Conservation (phyloP, 2,797 vertebrate genomes). For the Fistularia commersonii region DNA sequence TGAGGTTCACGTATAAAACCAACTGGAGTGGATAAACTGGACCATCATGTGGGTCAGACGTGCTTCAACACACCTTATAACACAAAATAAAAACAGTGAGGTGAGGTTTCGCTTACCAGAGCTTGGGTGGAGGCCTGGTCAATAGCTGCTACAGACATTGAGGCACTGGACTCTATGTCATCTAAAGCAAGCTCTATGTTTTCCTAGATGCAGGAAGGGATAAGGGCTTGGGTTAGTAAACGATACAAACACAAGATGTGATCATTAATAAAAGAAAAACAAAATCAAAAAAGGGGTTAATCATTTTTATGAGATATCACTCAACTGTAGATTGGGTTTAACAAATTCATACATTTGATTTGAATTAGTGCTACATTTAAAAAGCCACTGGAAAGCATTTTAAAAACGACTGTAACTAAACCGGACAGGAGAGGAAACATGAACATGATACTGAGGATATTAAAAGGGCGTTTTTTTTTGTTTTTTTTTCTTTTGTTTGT, state of each 20-base stretch:
- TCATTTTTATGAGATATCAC: constrained; percentile 3
- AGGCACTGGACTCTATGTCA: constrained; percentile 84
- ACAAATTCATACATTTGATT: constrained; percentile 1
- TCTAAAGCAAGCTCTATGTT: constrained; percentile 94
- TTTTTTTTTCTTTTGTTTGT: too few species aligned
- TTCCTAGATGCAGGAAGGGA: constrained; percentile 80
- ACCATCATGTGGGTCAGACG: too few species aligned
- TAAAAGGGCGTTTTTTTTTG: too few species aligned
- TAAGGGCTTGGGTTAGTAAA: constrained; percentile 66
- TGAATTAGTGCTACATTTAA: constrained; percentile 1
- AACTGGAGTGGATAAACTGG: too few species aligned
- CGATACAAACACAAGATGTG: constrained; percentile 15
- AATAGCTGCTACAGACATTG: constrained; percentile 86
- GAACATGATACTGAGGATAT: too few species aligned
- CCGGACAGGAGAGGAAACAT: not conserved
- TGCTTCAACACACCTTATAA: not conserved
- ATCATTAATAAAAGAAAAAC: constrained; percentile 1
- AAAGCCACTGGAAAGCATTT: not conserved
- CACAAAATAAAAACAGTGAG: not conserved
- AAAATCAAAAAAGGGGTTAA: constrained; percentile 13
- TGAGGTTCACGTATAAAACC: too few species aligned
- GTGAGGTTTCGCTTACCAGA: constrained; percentile 81
- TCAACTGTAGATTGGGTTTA: constrained; percentile 36
- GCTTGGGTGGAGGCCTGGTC: constrained; percentile 93
- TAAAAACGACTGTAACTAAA: not conserved